Conservation (phyloP, 2,888 invertebrate genomes). For the Drosophila atripex region DNA sequence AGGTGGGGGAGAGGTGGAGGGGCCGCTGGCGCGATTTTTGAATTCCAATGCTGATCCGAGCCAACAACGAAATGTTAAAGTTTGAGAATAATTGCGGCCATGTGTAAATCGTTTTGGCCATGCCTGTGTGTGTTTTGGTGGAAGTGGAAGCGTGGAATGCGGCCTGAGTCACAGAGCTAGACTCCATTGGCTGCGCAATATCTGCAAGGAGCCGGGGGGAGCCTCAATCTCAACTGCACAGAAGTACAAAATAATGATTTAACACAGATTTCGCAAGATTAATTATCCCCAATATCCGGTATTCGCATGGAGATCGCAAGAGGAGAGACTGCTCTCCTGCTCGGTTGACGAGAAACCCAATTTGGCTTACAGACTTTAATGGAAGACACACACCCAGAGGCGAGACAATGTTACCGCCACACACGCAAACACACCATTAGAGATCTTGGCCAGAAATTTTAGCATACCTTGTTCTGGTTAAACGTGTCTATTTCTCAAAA, state of each 20-base stretch:
- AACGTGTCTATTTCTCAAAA: conserved; percentile 1
- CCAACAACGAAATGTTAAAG: conserved; percentile 68
- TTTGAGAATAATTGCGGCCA: conserved; percentile 73
- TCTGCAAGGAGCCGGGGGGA: conserved; percentile 14
- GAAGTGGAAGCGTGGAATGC: conserved; percentile 58
- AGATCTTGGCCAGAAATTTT: background rate
- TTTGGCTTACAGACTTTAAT: conserved; percentile 17
- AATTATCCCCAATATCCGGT: conserved; percentile 21
- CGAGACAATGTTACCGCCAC: background rate
- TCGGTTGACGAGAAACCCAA: conserved; percentile 11
- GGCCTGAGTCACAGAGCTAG: conserved; percentile 59
- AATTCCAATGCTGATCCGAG: conserved; percentile 70
- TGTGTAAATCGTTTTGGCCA: conserved; percentile 42
- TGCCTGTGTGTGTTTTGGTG: conserved; percentile 26
- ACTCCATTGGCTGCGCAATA: conserved; percentile 62
- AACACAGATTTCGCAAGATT: conserved; percentile 14
- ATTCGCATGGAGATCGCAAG: conserved; percentile 9
- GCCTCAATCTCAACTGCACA: conserved; percentile 12
- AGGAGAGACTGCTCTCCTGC: background rate
- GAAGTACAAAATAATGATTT: conserved; percentile 32
- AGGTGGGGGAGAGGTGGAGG: conserved; percentile 42
- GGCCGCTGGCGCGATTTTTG: conserved; percentile 73
- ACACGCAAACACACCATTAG: background rate
- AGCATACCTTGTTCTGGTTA: conserved; percentile 3
- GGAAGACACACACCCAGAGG: conserved; percentile 3